Conservation (phyloP, 2,113 vertebrate species). For the Crotalus horridus region DNA sequence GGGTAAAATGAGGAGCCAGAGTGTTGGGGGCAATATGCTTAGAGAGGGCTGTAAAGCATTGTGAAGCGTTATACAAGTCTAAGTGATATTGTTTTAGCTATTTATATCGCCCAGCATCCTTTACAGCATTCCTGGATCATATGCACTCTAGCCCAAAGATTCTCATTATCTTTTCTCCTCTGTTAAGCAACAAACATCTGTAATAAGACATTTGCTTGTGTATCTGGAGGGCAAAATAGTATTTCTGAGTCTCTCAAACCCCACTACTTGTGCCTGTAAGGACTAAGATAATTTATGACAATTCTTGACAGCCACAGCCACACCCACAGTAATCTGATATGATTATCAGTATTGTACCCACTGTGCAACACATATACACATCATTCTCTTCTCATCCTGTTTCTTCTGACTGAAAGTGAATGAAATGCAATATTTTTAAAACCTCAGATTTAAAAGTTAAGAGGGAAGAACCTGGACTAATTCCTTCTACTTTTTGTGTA, state of each 20-base stretch:
- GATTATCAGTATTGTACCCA: constrained; percentile 44
- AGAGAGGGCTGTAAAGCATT: neutral
- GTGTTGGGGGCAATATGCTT: neutral
- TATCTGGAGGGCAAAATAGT: constrained; percentile 51
- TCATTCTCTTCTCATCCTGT: neutral
- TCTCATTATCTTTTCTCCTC: constrained; percentile 52
- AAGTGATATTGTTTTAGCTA: neutral
- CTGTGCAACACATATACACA: neutral
- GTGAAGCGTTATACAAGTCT: neutral
- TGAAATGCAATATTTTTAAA: constrained; percentile 39
- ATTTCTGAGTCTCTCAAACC: constrained; percentile 62
- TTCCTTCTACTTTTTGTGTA: constrained; percentile 56
- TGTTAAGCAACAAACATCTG: constrained; percentile 56
- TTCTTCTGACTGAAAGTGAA: constrained; percentile 42
- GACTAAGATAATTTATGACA: constrained; percentile 61
- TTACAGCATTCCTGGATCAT: constrained; percentile 54
- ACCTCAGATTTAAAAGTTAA: constrained; percentile 43
- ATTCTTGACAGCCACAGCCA: constrained; percentile 55
- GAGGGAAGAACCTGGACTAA: constrained; percentile 49
- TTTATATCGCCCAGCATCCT: constrained; percentile 66
- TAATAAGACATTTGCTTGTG: constrained; percentile 38
- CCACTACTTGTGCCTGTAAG: constrained; percentile 54
- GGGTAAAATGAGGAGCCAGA: neutral
- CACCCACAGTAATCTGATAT: constrained; percentile 39
- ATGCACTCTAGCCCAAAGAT: constrained; percentile 61